Base-by-base conservation (phyloP, 1,140 invertebrate species). In the Varroa destructor region DNA sequence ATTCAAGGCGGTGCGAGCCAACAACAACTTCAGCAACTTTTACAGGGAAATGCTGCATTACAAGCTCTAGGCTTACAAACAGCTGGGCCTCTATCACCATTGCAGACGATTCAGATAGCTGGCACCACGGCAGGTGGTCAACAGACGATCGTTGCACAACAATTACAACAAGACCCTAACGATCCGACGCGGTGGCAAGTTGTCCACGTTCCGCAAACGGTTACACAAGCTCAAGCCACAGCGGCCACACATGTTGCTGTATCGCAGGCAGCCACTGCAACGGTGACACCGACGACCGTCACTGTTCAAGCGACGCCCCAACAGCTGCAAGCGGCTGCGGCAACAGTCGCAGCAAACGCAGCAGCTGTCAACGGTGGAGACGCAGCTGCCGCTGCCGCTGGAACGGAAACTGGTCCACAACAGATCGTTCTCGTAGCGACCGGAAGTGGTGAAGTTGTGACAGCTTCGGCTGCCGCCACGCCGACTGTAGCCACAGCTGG, bases 171-270 rank as follows among this genome's bases (percentile, higher is more conserved):
- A 75, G 88, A 90, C 76, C 86, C 87, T 0, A 86, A 83, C 74
- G 88, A 90, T 79, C 85, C 87, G 0, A 85, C 83, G 57, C 90
- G 88, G 77, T 89, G 87, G 87, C 88, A 90, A 79, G 85, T 91
- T 43, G 84, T 90, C 36, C 77, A 78, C 8, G 71, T 76, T 37
- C 71, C 75, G 5, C 71, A 64, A 25, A 70, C 74, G 5, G 46
- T 51, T 5, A 51, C 46, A 51, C 46, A 51, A 8, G 70, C 74
- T 6, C 74, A 73, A 51, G 74, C 76, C 2, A 71, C 75, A 5
- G 70, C 76, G 10, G 46, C 46, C 4, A 51, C 46, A 51, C 46
- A 51, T 51, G 46, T 51, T 51, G 46, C 46, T 3, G 46, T 51
- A 3, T 51, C 46, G 46, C 74, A 75, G 51, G 72, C 73, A 51